Evolutionary conservation across 2,888 invertebrate species (phyloP), one percentile per base, ranked within the genome.

Genomic region (Oxystoma pomonae): DNA sequence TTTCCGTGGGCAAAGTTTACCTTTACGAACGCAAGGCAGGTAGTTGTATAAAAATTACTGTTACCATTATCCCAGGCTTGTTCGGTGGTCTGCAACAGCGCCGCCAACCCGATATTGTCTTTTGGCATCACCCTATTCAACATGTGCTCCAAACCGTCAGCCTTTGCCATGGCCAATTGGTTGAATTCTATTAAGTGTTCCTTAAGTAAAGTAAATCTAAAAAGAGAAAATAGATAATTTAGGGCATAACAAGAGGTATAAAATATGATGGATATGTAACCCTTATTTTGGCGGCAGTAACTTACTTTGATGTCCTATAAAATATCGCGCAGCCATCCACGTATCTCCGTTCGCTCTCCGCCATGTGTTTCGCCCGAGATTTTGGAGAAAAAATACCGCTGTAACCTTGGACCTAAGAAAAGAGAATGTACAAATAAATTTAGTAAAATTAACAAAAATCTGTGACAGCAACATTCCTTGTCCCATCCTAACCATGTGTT

Each of bases 321-420:
- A 99, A 98, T 77, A 99, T 98, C 71, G 98, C 98, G 85, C 98
- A 99, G 69, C 99, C 99, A 79, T 99, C 99, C 61, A 99, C 99
- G 82, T 93, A 96, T 82, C 97, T 98, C 76, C 96, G 85, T 78
- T 99, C 98, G 72, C 92, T 90, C 77, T 98, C 98, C 1, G 90
- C 88, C 98, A 99, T 99, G 63, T 98, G 98, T 81, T 98, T 96
- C 57, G 98, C 98, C 63, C 99, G 87, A 0, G 98, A 97, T 81
- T 99, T 99, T 0, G 98, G 97, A 49, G 96, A 95, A 82, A 98
- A 98, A 71, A 99, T 97, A 20, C 98, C 98, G 73, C 93, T 90
- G 78, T 93, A 94, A 16, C 96, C 95, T 74, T 94, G 92, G 71
- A 88, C 35, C 35, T 35, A 35, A 7, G 12, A 35, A 3, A 35